Base-by-base conservation (phyloP, 2,113 vertebrate genomes). In the Heloderma charlesbogerti region DNA sequence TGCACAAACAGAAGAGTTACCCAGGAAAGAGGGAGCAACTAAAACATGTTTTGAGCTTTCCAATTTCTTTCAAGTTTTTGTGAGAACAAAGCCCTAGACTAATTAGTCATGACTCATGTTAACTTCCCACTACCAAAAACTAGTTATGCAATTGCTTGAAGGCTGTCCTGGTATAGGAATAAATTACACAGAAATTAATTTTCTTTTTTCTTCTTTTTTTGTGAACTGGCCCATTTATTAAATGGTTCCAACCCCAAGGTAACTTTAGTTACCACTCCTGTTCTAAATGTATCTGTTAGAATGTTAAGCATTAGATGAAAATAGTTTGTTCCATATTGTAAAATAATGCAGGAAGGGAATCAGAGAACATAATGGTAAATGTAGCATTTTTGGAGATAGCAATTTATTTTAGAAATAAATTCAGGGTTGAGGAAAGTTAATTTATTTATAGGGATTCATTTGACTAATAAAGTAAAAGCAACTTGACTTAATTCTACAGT, bases 91-190 rank as follows among this genome's bases (percentile, higher is more conserved):
- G 16, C 57, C 13, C 9, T 27, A 75, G 57, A 66, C 20, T 34
- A 89, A 89, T 71, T 45, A 67, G 31, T 77, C 34, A 90, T 90
- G 74, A 84, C 43, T 84, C 40, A 78, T 45, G 40, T 88, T n/a
- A 74, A 74, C 69, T 86, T 88, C 87, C 75, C 75, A 88, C 75
- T 54, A 40, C 72, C 43, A 34, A 66, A 85, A 78, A 78, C 12
- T 18, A 69, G 78, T 54, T 67, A 78, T 85, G 82, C 82, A 78
- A 6, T 67, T 48, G 37, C 71, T 69, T 78, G 75, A 78, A 85
- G 69, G 15, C 57, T 78, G 25, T 13, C 60, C 71, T 84, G 66
- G n/a, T 40, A 71, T 40, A 78, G 48, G 48, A 85, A 79, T 37
- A 90, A 75, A 85, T 85, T 66, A 34, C 31, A 60, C 29, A 84